Percentiles rank a stretch among this genome's conserved stretches.
Evolutionary conservation across 2,797 vertebrate genomes (phyloP).

Genomic region (Mormyrus hasselquistii): DNA sequence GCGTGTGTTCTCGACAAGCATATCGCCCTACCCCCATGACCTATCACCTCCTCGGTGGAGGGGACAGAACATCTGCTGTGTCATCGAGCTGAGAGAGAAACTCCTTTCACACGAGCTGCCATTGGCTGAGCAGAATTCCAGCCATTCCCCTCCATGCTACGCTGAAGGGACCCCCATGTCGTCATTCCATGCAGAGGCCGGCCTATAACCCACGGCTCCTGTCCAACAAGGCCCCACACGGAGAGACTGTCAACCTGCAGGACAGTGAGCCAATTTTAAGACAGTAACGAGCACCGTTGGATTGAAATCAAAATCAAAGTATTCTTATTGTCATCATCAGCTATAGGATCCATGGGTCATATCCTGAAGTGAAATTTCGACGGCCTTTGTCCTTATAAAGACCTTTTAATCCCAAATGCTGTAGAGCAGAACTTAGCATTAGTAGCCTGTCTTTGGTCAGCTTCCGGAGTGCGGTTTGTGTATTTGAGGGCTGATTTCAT

Average conservation of each 20-base stretch:
- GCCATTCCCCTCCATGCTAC: neutral
- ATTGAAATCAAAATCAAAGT: neutral
- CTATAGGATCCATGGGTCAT: neutral
- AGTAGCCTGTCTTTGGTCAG: neutral
- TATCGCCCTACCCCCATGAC: neutral
- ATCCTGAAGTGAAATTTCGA: neutral
- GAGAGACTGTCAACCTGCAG: neutral
- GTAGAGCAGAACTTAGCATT: constrained; percentile 15
- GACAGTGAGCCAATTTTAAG: constrained; percentile 13
- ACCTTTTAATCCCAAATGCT: constrained; percentile 5
- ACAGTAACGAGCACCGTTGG: constrained; percentile 4
- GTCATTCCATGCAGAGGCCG: neutral
- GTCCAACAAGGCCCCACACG: neutral
- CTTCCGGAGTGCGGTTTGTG: neutral
- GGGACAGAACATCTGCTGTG: neutral
- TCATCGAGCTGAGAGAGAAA: neutral
- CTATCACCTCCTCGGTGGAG: neutral
- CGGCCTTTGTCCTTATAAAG: neutral
- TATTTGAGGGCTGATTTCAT: constrained; percentile 3
- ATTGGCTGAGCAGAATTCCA: neutral
- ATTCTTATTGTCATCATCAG: neutral
- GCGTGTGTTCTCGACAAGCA: neutral
- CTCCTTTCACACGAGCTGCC: neutral
- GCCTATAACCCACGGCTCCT: neutral
- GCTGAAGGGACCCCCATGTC: neutral